Base-by-base conservation (phyloP, 2,888 invertebrate genomes). In the Tachina grossa region DNA sequence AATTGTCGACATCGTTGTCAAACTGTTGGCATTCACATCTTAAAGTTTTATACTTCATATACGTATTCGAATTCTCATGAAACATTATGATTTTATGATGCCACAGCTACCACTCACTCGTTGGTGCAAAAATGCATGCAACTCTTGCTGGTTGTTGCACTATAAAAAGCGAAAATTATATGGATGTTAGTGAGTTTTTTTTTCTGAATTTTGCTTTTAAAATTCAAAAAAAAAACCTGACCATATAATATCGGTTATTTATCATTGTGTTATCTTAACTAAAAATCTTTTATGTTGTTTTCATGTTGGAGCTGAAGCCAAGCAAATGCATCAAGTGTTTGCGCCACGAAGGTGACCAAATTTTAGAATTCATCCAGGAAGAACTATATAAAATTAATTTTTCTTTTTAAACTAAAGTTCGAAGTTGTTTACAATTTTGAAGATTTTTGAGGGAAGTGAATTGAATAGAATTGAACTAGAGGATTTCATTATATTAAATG, bases 191-290 rank as follows among this genome's bases (percentile, higher is more conserved):
- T 61, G 59, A n/a, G 69, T 9, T 47, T 59, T 39, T 13, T 31
- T 22, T 14, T 76, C 8, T 51, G 57, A 14, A 13, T 9, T 71
- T 71, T 47, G 1, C 11, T 76, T 72, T 57, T 39, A 69, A 82
- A 19, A 69, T 47, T 31, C 1, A 22, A 22, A 31, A 31, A 53
- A 74, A 65, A 59, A 74, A 79, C 75, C 66, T 83, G 83, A 83
- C 65, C 85, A 85, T 79, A 82, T 85, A 83, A 85, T 83, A 85
- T 85, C 72, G 83, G 83, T 76, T 85, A 72, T 85, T 83, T 85
- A 85, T 85, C 85, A 83, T 83, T 76, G n/a, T 76, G 83, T 80
- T 83, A 85, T 85, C 85, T 76, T 53, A 61, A 82, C 74, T 81
- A 55, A 68, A 80, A 82, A 85, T 85, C 85, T 85, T 77, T 68